Evolutionary conservation across 2,888 invertebrate genomes (phyloP).

Genomic region (Callinectes sapidus): DNA sequence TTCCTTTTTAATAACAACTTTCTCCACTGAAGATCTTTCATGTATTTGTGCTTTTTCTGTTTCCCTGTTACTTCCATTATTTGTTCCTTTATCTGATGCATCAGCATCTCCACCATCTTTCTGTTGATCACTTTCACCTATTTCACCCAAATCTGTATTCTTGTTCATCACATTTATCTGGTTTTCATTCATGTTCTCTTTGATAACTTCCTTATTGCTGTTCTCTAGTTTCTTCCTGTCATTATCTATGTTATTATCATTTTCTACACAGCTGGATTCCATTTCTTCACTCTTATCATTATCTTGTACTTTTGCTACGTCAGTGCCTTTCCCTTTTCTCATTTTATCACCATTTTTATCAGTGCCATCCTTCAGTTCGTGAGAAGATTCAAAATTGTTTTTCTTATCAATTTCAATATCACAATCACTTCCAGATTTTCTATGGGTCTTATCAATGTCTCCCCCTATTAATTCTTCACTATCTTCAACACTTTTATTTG

Average conservation of each 20-base stretch:
- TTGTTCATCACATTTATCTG: not conserved
- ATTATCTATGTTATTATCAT: too few relatives aligned
- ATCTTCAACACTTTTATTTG: not conserved
- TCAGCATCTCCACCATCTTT: not conserved
- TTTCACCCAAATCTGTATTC: not conserved
- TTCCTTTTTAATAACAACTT: slow-evolving; percentile 8
- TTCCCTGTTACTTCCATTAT: not conserved
- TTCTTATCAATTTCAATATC: not conserved
- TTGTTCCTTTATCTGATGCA: not conserved
- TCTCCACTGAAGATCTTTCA: not conserved
- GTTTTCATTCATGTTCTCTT: not conserved
- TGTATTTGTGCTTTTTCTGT: not conserved
- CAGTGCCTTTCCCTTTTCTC: not conserved
- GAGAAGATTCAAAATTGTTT: not conserved
- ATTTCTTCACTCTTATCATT: not conserved
- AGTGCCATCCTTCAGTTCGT: not conserved
- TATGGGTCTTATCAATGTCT: not conserved
- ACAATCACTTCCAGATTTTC: not conserved
- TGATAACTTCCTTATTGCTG: not conserved
- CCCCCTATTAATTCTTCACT: not conserved
- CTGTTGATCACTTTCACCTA: not conserved
- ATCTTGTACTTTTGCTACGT: not conserved
- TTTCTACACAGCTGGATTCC: not conserved
- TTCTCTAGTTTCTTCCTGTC: not conserved
- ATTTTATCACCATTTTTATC: not conserved